Evolutionary conservation across 1,140 invertebrate genomes (phyloP), one percentile per base, ranked within the genome.

Genomic region (Psilanteris sp.): DNA sequence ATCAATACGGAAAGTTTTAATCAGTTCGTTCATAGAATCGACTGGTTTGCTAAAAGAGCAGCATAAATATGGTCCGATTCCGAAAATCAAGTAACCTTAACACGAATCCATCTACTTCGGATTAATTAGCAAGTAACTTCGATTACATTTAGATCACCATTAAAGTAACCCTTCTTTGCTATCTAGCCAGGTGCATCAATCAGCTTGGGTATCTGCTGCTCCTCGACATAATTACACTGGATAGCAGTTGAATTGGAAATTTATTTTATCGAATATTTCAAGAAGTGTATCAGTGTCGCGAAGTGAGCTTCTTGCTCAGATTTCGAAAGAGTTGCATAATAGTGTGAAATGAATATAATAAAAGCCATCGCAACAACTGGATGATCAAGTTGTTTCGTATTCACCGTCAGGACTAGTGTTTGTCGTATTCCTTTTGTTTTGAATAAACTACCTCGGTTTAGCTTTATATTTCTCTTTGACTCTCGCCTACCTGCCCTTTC

Each of bases 371-470:
- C 27, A 14, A 29, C 32, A 34, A 55, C 26, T 32, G 37, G 32
- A 44, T 39, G 48, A 72, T 55, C 26, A 37, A 52, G 15, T 43
- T 59, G 59, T 24, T 73, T 57, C 43, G 70, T 64, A 73, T 73
- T 73, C 70, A 50, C 15, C 39, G 59, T 50, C 32, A 36, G 29
- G n/a, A 46, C 32, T n/a, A 27, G 24, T 22, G 39, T 59, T 75
- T 48, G 34, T 50, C 43, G 61, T 64, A 36, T 61, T 78, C 67
- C 70, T 54, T 81, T 78, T 77, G 77, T 79, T 76, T 73, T 31
- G 57, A 81, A 77, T 74, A 76, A 80, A 73, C 77, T 57, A 55
- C 61, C 62, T 44, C 54, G 16, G 48, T 52, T 41, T 61, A 48
- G 71, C 27, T 57, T 73, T 59, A 46, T 66, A 48, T 70, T 50